A percentile compares a stretch with the other conserved stretches of the same genome.
These are phyloP conservation scores for Parapristionchus giblindavisi DNA, from an alignment of 2,888 invertebrate genomes.

Conservation along the genomic window DNA sequence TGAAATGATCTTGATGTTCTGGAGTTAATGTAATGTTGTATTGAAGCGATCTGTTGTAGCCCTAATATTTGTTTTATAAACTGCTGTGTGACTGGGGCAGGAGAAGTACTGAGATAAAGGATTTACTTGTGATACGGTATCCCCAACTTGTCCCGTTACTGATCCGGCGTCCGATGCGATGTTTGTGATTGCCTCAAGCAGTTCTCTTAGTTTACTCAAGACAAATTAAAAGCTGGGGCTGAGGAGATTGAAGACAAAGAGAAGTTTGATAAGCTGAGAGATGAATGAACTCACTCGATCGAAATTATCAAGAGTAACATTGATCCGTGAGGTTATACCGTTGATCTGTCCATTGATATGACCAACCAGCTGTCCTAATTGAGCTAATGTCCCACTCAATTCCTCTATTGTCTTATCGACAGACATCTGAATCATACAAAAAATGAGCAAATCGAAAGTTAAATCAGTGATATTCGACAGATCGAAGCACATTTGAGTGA, in stretches of 20 bases:
- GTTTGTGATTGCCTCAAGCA: slow-evolving; percentile 58
- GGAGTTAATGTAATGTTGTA: no score
- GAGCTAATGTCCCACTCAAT: slow-evolving; percentile 64
- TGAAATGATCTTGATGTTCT: no score
- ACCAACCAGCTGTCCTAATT: slow-evolving; percentile 63
- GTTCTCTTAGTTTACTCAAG: slow-evolving; percentile 28
- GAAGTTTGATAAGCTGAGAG: slow-evolving; percentile 7
- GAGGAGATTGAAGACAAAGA: slow-evolving; percentile 23
- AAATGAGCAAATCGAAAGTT: no score
- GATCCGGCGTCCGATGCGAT: slow-evolving; percentile 64
- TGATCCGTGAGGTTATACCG: slow-evolving; percentile 65
- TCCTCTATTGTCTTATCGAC: slow-evolving; percentile 67
- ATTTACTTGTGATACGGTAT: slow-evolving; percentile 62
- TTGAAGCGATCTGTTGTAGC: no score
- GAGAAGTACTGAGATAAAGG: background rate
- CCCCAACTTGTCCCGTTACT: slow-evolving; percentile 65
- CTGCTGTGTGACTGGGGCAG: no score
- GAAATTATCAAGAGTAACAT: slow-evolving; percentile 66
- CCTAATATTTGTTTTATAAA: no score
- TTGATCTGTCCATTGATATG: slow-evolving; percentile 67
- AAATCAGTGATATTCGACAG: no score
- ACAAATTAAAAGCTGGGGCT: slow-evolving; percentile 25
- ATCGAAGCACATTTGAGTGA: no score
- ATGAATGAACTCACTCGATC: slow-evolving; percentile 50
- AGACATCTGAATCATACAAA: slow-evolving; percentile 51